Conservation (phyloP, 2,113 vertebrate genomes). For the Callipepla squamata region DNA sequence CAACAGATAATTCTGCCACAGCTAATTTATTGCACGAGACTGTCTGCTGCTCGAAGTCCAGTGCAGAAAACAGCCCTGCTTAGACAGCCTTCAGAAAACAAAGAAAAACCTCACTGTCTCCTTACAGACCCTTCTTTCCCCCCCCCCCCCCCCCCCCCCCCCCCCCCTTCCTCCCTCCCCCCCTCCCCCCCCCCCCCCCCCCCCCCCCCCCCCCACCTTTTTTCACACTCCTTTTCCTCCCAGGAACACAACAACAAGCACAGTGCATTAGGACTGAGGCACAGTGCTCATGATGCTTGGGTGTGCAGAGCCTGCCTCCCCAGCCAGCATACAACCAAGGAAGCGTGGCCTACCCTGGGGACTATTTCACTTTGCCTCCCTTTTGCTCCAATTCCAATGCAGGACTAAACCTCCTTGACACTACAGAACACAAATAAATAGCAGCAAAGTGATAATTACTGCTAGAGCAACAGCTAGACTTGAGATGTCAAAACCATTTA, state of each 20-base stretch:
- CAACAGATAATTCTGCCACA: slow-evolving; percentile 27
- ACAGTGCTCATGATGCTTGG: background rate
- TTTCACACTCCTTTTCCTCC: background rate
- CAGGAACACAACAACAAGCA: background rate
- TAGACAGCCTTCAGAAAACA: slow-evolving; percentile 24
- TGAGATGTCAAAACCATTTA: background rate
- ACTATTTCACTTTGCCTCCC: background rate
- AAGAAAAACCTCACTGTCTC: background rate
- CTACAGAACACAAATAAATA: background rate
- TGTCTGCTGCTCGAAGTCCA: background rate
- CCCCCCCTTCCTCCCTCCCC: too few relatives aligned
- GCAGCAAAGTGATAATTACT: background rate
- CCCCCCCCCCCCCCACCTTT: too few relatives aligned
- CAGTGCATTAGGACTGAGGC: accelerated
- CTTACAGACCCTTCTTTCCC: background rate
- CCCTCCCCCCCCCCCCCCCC: too few relatives aligned
- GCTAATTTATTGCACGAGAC: background rate
- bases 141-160: too few relatives aligned
- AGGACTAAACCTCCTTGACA: background rate
- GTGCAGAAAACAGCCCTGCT: background rate
- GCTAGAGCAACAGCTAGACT: background rate
- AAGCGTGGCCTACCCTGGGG: too few relatives aligned
- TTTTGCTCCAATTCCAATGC: background rate
- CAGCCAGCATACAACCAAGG: background rate
- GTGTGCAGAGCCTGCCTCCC: background rate